These are phyloP conservation scores for Drosophila koepferae DNA, from an alignment of 2,888 invertebrate species.

Conservation along the genomic window DNA sequence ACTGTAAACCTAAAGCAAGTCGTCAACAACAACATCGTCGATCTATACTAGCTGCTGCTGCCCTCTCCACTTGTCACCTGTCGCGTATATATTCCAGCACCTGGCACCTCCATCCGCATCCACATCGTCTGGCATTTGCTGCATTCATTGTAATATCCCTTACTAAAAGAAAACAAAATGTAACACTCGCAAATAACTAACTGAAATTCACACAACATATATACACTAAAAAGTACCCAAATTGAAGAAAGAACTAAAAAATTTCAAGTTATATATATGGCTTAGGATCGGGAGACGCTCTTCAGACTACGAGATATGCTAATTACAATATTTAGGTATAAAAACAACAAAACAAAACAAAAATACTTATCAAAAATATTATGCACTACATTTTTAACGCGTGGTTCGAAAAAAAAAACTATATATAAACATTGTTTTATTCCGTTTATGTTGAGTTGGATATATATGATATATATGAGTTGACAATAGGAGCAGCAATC, in stretches of 20 bases:
- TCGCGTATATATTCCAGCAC: slow-evolving; percentile 18
- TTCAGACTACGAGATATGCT: slow-evolving; percentile 56
- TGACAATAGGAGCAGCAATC: slow-evolving; percentile 13
- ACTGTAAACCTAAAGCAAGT: slow-evolving; percentile 42
- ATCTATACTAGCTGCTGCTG: slow-evolving; percentile 15
- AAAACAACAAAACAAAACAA: slow-evolving; percentile 30
- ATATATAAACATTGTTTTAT: slow-evolving; percentile 50
- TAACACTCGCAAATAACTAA: slow-evolving; percentile 22
- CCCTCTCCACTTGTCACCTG: slow-evolving; percentile 1
- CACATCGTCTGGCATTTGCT: slow-evolving; percentile 12
- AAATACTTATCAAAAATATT: slow-evolving; percentile 71
- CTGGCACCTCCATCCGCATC: slow-evolving; percentile 10
- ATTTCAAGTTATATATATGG: slow-evolving; percentile 56
- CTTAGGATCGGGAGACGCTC: slow-evolving; percentile 44
- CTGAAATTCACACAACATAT: slow-evolving; percentile 13
- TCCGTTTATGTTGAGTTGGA: slow-evolving; percentile 67
- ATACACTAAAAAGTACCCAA: slow-evolving; percentile 33
- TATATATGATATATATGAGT: slow-evolving; percentile 15
- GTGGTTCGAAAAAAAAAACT: slow-evolving; percentile 53
- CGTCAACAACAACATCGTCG: slow-evolving; percentile 7
- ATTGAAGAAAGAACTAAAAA: slow-evolving; percentile 31
- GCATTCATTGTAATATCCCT: slow-evolving; percentile 24
- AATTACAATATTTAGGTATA: slow-evolving; percentile 73
- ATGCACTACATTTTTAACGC: slow-evolving; percentile 74
- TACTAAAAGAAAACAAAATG: neutral